Evolutionary conservation across 2,888 invertebrate species (phyloP), one percentile per base, ranked within the genome.

Genomic region (Strigamia crassipes): DNA sequence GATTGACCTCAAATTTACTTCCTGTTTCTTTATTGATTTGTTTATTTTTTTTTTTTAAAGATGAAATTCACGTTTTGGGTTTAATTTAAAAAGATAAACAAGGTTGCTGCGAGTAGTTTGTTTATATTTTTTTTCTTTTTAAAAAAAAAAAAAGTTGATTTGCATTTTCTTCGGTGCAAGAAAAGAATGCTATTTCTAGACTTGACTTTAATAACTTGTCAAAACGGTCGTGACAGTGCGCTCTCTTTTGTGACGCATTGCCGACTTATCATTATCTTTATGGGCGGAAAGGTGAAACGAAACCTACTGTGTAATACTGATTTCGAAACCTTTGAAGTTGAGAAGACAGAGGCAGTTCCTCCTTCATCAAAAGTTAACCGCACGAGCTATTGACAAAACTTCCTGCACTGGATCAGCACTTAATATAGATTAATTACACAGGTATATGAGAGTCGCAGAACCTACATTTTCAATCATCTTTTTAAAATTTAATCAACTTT

Each of bases 211-310:
- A 38, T 38, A 38, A 2, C 38, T 6, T 10, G 10, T 38, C 38
- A 38, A 38, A 38, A 10, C 38, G 38, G 6, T 6, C 10, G 2
- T 9, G 38, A 4, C 51, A 38, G 38, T 38, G 38, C 38, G 10
- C 38, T 38, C 38, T 38, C 13, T 73, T n/a, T 27, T 27, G 15
- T 27, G 73, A 31, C 27, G 73, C 23, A 13, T 27, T 27, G 73
- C 73, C 73, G 73, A 73, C 73, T 73, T 73, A 31, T 73, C 73
- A 73, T 73, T 73, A 73, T 73, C 73, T 73, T 3, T 27, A 31
- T 73, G 73, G 73, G 73, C 73, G 73, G 73, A 73, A 27, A 73
- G 23, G 66, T 12, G 31, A 73, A 73, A 73, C 73, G 31, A 23
- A 73, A 27, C 73, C 73, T 31, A 27, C 73, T 1, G 9, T 73